These are phyloP conservation scores for Bolborhynchus lineola DNA, from an alignment of 2,113 vertebrate species.

Conservation along the genomic window DNA sequence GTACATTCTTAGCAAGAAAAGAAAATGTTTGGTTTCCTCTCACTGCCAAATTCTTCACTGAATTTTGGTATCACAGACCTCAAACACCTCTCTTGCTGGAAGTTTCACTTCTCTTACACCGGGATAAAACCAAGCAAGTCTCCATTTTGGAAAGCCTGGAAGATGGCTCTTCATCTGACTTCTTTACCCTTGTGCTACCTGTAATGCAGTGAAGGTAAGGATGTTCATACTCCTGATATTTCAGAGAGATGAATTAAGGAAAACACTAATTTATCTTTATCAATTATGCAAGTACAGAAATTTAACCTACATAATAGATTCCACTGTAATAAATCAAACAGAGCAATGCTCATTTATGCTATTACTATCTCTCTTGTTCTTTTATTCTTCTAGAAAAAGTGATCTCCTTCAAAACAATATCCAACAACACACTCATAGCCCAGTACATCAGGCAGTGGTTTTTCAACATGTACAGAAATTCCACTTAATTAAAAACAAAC, in stretches of 20 bases:
- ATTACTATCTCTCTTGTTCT: neutral
- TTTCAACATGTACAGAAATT: neutral
- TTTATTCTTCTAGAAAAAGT: neutral
- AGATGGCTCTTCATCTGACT: neutral
- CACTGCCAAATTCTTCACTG: neutral
- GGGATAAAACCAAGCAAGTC: neutral
- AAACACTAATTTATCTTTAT: neutral
- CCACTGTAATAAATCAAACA: neutral
- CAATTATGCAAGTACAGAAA: neutral
- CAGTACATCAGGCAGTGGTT: neutral
- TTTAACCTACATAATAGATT: neutral
- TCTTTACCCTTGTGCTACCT: neutral
- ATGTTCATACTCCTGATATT: neutral
- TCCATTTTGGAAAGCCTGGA: neutral
- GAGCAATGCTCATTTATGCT: neutral
- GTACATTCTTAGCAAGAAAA: neutral
- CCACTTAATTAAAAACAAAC: neutral
- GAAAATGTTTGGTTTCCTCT: neutral
- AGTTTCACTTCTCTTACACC: neutral
- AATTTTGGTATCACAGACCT: neutral
- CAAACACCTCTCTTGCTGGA: neutral
- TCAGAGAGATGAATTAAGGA: neutral
- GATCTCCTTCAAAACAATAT: neutral
- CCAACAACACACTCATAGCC: neutral
- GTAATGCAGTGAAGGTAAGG: neutral